These are phyloP conservation scores for Xenentodon cancila DNA, from an alignment of 2,797 vertebrate genomes.

Conservation along the genomic window DNA sequence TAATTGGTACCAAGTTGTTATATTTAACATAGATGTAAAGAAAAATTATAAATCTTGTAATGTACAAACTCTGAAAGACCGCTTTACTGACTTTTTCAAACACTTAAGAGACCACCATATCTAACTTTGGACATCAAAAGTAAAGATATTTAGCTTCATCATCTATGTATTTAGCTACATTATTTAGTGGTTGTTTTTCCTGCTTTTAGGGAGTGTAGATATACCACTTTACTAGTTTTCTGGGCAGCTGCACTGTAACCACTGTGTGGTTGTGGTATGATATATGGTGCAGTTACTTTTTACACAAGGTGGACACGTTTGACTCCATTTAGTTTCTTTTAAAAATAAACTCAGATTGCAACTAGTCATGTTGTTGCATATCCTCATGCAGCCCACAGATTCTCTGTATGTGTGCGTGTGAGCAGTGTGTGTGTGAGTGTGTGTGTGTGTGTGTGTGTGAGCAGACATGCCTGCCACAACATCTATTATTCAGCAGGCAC, in stretches of 20 bases:
- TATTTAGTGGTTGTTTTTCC: no score
- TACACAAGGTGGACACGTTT: neutral
- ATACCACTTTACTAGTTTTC: neutral
- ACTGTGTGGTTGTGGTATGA: neutral
- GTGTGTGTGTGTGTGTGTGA: conserved; percentile 29
- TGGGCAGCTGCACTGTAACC: neutral
- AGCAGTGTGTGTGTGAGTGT: conserved; percentile 28
- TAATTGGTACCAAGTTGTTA: no score
- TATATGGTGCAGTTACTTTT: neutral
- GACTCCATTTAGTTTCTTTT: neutral
- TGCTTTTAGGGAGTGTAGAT: no score
- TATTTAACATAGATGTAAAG: no score
- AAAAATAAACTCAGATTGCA: neutral
- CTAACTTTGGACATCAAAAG: no score
- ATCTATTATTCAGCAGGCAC: conserved; percentile 75
- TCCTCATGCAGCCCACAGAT: conserved; percentile 14
- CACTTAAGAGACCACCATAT: no score
- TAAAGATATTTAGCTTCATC: no score
- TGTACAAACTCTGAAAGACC: no score
- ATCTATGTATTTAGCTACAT: no score
- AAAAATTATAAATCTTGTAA: no score
- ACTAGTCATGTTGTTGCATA: neutral
- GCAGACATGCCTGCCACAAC: conserved; percentile 56
- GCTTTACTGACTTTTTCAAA: no score
- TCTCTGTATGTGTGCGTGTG: conserved; percentile 22